These are phyloP conservation scores for Drosophila cardini DNA, from an alignment of 1,140 invertebrate species.

Conservation along the genomic window DNA sequence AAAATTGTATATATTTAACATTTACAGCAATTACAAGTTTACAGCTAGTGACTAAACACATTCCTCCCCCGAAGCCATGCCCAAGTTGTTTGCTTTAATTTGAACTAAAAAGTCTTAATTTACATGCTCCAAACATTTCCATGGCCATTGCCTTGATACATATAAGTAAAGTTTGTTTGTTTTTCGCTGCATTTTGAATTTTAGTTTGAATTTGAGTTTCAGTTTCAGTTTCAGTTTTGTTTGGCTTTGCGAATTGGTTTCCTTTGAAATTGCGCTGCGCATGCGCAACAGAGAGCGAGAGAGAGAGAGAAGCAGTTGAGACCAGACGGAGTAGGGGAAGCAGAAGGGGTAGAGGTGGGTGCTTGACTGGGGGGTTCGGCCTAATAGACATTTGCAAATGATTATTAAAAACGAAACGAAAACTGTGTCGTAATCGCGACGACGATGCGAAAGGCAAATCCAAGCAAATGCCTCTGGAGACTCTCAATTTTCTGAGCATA, in stretches of 20 bases:
- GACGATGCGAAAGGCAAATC: constrained; percentile 58
- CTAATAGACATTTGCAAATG: constrained; percentile 66
- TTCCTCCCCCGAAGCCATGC: neutral
- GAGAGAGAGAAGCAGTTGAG: neutral
- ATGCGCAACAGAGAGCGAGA: constrained; percentile 48
- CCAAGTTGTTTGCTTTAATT: constrained; percentile 43
- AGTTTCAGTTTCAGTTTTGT: constrained; percentile 24
- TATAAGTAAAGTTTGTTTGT: constrained; percentile 4
- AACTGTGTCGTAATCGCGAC: constrained; percentile 67
- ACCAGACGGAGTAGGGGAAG: neutral
- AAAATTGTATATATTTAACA: neutral
- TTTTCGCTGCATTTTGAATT: constrained; percentile 37
- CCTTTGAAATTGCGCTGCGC: constrained; percentile 54
- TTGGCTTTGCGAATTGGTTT: constrained; percentile 55
- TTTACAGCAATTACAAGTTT: constrained; percentile 47
- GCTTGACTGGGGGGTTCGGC: constrained; percentile 27
- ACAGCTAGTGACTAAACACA: neutral
- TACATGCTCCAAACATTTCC: constrained; percentile 51
- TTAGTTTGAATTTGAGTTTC: too few species aligned
- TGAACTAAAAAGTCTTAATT: constrained; percentile 65
- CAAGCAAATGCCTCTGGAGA: constrained; percentile 29
- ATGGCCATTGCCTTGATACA: constrained; percentile 26
- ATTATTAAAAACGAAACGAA: constrained; percentile 77
- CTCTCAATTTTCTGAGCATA: constrained; percentile 64
- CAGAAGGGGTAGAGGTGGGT: neutral